phyloP scores from a whole-genome alignment of 2,797 vertebrate genomes.

The Dendrocincla tyrannina region DNA sequence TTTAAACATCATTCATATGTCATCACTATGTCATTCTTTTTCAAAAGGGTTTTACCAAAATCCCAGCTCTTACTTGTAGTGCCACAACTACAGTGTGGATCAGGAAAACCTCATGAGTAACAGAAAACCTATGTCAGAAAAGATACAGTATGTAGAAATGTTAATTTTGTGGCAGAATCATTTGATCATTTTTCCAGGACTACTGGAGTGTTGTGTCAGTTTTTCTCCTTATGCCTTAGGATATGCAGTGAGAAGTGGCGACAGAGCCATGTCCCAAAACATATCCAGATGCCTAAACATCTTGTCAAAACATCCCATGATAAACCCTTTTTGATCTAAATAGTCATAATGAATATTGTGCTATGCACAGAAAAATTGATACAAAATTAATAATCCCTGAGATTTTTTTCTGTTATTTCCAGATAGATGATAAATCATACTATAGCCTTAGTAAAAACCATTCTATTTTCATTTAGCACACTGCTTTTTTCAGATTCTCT shows the following conservation, averaged over 20 bases:
- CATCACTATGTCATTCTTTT: background rate
- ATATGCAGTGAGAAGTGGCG: background rate
- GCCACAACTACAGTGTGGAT: fast-evolving
- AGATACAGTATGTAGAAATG: background rate
- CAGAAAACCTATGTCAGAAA: background rate
- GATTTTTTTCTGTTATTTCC: background rate
- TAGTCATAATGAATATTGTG: background rate
- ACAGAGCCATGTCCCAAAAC: background rate
- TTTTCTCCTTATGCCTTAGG: background rate
- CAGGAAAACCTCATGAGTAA: background rate
- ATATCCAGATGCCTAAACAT: background rate
- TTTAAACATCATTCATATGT: background rate
- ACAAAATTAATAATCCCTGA: background rate
- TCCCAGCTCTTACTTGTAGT: background rate
- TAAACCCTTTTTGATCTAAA: background rate
- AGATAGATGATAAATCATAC: background rate
- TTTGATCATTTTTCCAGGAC: background rate
- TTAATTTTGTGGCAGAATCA: background rate
- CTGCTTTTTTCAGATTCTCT: background rate
- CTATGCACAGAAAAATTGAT: background rate
- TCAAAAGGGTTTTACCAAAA: background rate
- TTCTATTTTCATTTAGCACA: background rate
- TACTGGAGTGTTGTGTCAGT: background rate
- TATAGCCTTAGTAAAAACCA: background rate
- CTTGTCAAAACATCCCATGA: background rate